Base-by-base conservation (phyloP, 1,140 invertebrate genomes). In the Zaprionus davidi region DNA sequence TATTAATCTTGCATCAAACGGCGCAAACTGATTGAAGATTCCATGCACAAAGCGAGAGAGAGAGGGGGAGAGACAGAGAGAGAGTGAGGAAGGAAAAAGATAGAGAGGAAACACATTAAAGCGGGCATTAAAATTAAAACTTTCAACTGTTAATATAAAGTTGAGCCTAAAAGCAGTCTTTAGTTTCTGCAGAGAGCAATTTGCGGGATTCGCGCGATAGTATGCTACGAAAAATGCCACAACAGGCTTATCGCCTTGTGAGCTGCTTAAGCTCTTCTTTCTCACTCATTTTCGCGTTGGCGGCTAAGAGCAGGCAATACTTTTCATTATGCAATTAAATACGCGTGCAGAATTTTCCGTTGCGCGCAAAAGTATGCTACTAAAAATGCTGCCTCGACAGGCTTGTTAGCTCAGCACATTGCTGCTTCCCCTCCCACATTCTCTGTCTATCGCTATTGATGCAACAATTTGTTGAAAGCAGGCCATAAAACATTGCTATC, bases 1-100 rank as follows among this genome's bases (percentile, higher is more conserved):
- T 78, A 73, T 87, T 78, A 87, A 87, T 83, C 70, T 83, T 83
- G 79, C 83, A 83, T 87, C 46, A 51, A 51, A 51, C 46, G 20
- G 20, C 11, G 46, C 22, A 51, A 51, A 51, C 46, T 51, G 46
- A 51, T 51, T 51, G 46, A 51, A 51, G 46, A 51, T 22, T 51
- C 46, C 46, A 17, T 17, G n/a, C 15, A 46, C 41, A 51, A 13
- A 22, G 17, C 4, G 20, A 44, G 13, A 38, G 36, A 15, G 36
- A 15, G 3, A 15, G 36, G 0, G n/a, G 0, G n/a, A 44, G 41
- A 9, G n/a, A 17, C n/a, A 17, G n/a, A 31, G 2, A 31, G 31
- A 34, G 2, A 3, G 31, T 3, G 31, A 17, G 41, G n/a, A n/a
- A n/a, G n/a, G n/a, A n/a, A n/a, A n/a, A n/a, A n/a, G n/a, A n/a